phyloP scores from a whole-genome alignment of 2,888 invertebrate species.

The Stictocephala bisonia region DNA sequence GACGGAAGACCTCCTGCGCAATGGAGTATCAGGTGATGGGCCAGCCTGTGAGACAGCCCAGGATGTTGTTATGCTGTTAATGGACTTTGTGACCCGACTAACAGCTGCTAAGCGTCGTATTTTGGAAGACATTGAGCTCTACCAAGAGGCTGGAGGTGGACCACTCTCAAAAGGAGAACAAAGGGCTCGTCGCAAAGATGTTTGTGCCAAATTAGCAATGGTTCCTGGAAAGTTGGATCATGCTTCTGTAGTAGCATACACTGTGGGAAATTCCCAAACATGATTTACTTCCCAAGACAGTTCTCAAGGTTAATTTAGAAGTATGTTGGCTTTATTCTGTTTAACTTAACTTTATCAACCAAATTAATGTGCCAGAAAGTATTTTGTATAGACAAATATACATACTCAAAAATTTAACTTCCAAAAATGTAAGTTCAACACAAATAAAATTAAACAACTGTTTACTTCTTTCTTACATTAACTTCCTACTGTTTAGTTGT shows the following conservation, averaged over 20 bases:
- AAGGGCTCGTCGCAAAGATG: constrained; percentile 73
- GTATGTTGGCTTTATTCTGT: not conserved
- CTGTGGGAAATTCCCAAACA: constrained; percentile 68
- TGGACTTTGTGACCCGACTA: constrained; percentile 80
- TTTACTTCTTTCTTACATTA: too few relatives aligned
- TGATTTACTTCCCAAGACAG: constrained; percentile 6
- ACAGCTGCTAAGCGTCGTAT: constrained; percentile 85
- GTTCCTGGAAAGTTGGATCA: constrained; percentile 92
- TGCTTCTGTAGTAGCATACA: constrained; percentile 85
- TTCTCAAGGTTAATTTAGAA: not conserved
- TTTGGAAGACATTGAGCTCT: constrained; percentile 83
- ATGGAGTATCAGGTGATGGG: constrained; percentile 74
- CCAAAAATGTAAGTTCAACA: too few relatives aligned
- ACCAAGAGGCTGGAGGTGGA: constrained; percentile 68
- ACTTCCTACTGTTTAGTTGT: too few relatives aligned
- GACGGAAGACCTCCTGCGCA: constrained; percentile 78
- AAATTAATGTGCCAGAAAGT: not conserved
- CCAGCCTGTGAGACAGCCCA: constrained; percentile 72
- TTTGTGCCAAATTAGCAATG: constrained; percentile 79
- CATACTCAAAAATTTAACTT: too few relatives aligned
- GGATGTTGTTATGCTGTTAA: constrained; percentile 76
- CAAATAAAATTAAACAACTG: too few relatives aligned
- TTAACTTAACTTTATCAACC: not conserved
- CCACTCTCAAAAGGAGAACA: constrained; percentile 74
- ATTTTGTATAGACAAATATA: too few relatives aligned